Evolutionary conservation across 2,888 invertebrate genomes (phyloP).

Genomic region (Nymphalis urticae): DNA sequence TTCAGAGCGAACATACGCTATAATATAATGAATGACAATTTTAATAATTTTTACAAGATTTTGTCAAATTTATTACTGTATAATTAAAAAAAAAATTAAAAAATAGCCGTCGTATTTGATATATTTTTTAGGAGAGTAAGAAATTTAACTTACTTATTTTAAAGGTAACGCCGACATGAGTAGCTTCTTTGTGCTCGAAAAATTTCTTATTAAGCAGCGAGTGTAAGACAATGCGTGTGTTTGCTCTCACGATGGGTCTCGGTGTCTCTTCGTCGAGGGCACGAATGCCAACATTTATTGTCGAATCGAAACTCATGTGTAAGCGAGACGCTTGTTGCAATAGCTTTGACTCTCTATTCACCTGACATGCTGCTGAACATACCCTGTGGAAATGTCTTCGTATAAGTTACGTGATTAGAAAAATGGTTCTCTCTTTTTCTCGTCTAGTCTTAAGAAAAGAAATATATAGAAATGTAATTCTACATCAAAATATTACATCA

Average conservation of each 20-base stretch:
- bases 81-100: no score
- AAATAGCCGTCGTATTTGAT: no score
- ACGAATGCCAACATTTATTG: conserved; percentile 47
- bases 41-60: no score
- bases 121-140: no score
- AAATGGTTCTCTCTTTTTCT: no score
- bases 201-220: conserved; percentile 51
- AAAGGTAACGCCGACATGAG: conserved; percentile 50
- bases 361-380: conserved; percentile 67
- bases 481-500: no score
- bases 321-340: conserved; percentile 58
- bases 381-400: conserved; percentile 50
- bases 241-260: conserved; percentile 55
- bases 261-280: conserved; percentile 40
- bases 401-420: no score
- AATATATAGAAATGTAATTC: no score
- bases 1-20: no score
- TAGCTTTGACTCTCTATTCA: conserved; percentile 53
- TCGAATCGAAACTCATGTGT: conserved; percentile 44
- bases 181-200: conserved; percentile 49
- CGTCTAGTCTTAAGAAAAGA: no score
- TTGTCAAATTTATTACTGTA: no score
- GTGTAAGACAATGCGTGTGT: conserved; percentile 52
- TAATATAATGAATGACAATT: no score
- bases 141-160: conserved; percentile 58